Evolutionary conservation across 2,888 invertebrate species (phyloP), one percentile per base, ranked within the genome.

Genomic region (Agriopis leucophaearia): DNA sequence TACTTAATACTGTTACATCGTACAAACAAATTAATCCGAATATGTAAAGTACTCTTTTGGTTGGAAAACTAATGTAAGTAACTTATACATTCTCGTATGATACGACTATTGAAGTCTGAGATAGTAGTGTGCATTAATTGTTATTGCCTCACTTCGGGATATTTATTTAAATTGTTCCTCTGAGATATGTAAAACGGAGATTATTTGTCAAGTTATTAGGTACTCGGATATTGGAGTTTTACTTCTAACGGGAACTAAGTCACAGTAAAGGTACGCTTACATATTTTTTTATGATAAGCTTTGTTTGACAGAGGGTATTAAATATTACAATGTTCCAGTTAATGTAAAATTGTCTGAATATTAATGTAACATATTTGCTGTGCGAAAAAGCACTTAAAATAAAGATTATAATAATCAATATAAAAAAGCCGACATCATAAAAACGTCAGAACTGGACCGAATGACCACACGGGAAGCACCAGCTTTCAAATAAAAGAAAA

Each of bases 101-200:
- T 15, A 38, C 38, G 38, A 15, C 10, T 16, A 51, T 54, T 38
- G 52, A 13, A 10, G 52, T 38, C 15, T 15, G 10, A 10, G 38
- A 38, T 38, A 12, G 36, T 38, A 12, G 36, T 9, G 52, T 54
- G 16, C 16, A 7, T 54, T 54, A 54, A 54, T 54, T 54, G 52
- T 54, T 54, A 54, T 54, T n/a, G 15, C 52, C 15, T 38, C 52
- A 10, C 35, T 38, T 16, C 12, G 38, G 38, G 38, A 38, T 38
- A 9, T 54, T 54, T 54, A 54, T 54, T 54, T 38, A 54, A 54
- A 54, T 54, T 38, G 52, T 38, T 36, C 10, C 16, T 38, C 52
- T 38, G 36, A 54, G 38, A 54, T 54, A 38, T 38, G 38, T 16
- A 2, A 13, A 13, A 35, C 18, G 18, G 13, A 35, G 50, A 48